phyloP scores from a whole-genome alignment of 2,888 invertebrate genomes.

The Xestia sexstrigata region DNA sequence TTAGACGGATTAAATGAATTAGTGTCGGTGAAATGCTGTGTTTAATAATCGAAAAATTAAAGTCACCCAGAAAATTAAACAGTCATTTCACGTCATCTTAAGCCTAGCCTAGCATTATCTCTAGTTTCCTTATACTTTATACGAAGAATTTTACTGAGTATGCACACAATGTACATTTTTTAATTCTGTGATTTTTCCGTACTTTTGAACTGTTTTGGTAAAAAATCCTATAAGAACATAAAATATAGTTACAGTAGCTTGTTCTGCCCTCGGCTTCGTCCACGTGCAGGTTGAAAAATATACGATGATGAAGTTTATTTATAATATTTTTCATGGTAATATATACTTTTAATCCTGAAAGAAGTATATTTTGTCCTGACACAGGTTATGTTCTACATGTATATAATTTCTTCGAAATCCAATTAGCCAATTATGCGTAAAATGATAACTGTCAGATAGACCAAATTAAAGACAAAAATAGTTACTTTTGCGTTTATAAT shows the following conservation, averaged over 20 bases:
- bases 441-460: neutral
- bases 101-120: neutral
- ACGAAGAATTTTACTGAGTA: conserved; percentile 9
- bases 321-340: too few relatives aligned
- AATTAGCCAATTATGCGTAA: too few relatives aligned
- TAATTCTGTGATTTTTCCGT: neutral
- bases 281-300: neutral
- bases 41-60: conserved; percentile 29
- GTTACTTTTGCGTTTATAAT: neutral
- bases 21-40: conserved; percentile 9
- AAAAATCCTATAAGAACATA: neutral
- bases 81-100: neutral
- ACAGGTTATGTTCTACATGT: neutral
- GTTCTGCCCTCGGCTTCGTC: neutral
- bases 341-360: too few relatives aligned
- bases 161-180: conserved; percentile 2
- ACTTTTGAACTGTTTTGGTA: neutral
- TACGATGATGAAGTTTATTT: neutral
- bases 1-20: conserved; percentile 33
- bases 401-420: neutral
- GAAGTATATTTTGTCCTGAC: neutral
- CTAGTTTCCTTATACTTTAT: neutral
- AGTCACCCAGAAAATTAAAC: conserved; percentile 9
- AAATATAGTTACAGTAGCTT: neutral
- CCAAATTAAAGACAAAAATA: neutral